Evolutionary conservation across 2,888 invertebrate species (phyloP).

Genomic region (Epinotia demarniana): DNA sequence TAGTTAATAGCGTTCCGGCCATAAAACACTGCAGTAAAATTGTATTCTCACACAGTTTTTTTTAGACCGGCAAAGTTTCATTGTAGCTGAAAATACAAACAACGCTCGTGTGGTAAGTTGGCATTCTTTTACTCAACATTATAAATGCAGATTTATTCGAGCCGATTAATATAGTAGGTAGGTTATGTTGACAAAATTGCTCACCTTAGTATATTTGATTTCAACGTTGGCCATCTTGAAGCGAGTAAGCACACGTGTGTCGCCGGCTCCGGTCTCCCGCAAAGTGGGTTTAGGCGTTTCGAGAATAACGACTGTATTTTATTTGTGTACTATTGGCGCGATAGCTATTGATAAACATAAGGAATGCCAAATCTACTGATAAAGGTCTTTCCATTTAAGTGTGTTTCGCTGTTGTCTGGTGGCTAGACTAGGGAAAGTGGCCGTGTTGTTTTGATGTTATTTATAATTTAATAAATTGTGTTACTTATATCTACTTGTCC

Average conservation of each 20-base stretch:
- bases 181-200: slow-evolving; percentile 28
- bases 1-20: neutral
- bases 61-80: neutral
- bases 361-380: neutral
- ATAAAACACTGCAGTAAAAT: neutral
- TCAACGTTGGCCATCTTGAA: slow-evolving; percentile 78
- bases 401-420: neutral
- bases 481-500: neutral
- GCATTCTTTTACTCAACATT: neutral
- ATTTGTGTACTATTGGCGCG: neutral
- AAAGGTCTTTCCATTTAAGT: neutral
- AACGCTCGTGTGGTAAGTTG: neutral
- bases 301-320: neutral
- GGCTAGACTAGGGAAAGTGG: neutral
- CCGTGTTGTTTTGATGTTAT: neutral
- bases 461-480: neutral
- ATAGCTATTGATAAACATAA: slow-evolving; percentile 7
- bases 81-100: neutral
- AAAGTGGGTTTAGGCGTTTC: slow-evolving; percentile 42
- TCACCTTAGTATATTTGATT: slow-evolving; percentile 82
- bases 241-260: slow-evolving; percentile 19
- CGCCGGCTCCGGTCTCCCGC: slow-evolving; percentile 48
- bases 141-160: neutral
- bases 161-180: neutral
- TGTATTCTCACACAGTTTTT: neutral